These are phyloP conservation scores for Limosa lapponica DNA, from an alignment of 2,797 vertebrate species.

Conservation along the genomic window DNA sequence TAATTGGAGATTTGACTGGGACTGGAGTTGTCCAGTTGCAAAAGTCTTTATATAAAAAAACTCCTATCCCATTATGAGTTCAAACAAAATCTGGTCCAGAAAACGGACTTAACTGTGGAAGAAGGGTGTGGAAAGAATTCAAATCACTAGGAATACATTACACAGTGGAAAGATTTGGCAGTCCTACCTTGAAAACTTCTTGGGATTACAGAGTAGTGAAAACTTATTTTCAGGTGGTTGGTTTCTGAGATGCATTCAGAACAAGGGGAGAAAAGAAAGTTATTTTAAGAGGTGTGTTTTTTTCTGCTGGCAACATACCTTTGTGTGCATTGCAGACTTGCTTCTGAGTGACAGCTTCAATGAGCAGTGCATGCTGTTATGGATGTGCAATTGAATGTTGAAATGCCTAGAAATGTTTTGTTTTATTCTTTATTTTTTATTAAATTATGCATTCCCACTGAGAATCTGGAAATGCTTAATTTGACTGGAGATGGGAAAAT, in stretches of 20 bases:
- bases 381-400: background rate
- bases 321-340: accelerated
- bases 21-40: background rate
- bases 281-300: background rate
- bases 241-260: background rate
- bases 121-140: background rate
- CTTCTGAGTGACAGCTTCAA: background rate
- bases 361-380: background rate
- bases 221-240: background rate
- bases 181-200: background rate
- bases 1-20: background rate
- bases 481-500: background rate
- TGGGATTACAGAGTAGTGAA: background rate
- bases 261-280: background rate
- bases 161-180: background rate
- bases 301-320: background rate
- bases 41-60: background rate
- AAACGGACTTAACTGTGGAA: background rate
- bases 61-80: background rate
- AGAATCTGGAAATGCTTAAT: background rate
- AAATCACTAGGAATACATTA: background rate
- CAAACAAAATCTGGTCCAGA: background rate
- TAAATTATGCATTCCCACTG: background rate
- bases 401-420: background rate
- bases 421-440: background rate